These are phyloP conservation scores for Lacanobia oleracea DNA, from an alignment of 2,888 invertebrate species.

Conservation along the genomic window DNA sequence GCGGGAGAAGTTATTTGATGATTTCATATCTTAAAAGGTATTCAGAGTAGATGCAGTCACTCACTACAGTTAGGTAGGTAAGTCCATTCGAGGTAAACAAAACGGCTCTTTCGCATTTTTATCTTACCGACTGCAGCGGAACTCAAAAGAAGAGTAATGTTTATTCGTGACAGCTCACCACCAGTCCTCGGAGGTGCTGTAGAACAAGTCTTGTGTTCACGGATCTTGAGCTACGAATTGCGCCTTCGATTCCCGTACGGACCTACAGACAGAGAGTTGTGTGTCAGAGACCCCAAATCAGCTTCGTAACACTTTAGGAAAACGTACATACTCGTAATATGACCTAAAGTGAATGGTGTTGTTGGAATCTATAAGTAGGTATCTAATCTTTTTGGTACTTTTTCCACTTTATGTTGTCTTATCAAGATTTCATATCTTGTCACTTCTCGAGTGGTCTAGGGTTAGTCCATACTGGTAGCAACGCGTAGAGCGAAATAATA, in stretches of 20 bases:
- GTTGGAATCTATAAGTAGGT: background rate
- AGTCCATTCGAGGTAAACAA: background rate
- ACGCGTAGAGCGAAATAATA: background rate
- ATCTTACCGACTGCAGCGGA: background rate
- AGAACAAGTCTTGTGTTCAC: background rate
- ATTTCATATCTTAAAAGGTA: no score
- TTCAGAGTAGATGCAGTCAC: background rate
- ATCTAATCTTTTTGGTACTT: slow-evolving; percentile 1
- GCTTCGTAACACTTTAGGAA: background rate
- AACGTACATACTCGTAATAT: background rate
- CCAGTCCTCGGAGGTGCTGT: background rate
- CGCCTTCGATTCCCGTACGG: slow-evolving; percentile 5
- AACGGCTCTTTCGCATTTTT: background rate
- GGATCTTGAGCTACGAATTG: background rate
- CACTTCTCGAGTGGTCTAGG: slow-evolving; percentile 3
- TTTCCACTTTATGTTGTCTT: background rate
- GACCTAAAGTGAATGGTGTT: background rate
- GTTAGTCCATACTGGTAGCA: background rate
- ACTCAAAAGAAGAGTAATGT: background rate
- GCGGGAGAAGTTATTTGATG: no score
- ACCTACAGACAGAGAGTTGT: slow-evolving; percentile 3
- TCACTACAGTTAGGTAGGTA: background rate
- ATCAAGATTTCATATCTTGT: slow-evolving; percentile 9
- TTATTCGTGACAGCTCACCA: background rate
- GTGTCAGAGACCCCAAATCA: background rate